Base-by-base conservation (phyloP, 2,888 invertebrate genomes). In the Nomada lathburiana region DNA sequence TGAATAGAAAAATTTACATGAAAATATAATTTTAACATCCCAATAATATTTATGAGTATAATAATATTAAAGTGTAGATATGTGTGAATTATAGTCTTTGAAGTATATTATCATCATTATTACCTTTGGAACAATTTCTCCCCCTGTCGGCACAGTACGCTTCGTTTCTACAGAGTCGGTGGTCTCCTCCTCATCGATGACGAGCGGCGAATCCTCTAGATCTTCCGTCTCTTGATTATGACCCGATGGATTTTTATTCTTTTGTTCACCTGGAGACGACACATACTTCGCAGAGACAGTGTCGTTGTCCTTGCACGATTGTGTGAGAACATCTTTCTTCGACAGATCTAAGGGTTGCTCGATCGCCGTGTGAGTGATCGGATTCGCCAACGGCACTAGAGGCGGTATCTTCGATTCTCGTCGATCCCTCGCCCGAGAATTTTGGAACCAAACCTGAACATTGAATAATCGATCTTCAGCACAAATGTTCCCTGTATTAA, bases 401-500 rank as follows among this genome's bases (percentile, higher is more conserved):
- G 87, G 92, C 44, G 91, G 93, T 72, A 90, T 91, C 64, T 90
- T 92, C 47, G 91, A 93, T 91, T 96, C 96, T 70, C 98, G 96
- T 64, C 98, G 96, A 91, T 98, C 98, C 71, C 98, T 95, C 0
- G 98, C 98, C 85, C 98, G 95, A 86, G 98, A 98, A 94, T 99
- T 99, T 94, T 99, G 99, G 93, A 99, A 99, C 98, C 99, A 99
- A 9, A 98, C 99, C 95, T 98, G 97, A 23, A 29, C 20, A 26
- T 18, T 1, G 9, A 36, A 42, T 5, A n/a, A 67, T 11, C 13
- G 36, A 36, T 36, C 5, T 36, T 36, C 7, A 36, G 36, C 36
- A 36, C 36, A 36, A 36, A 36, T 36, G 7, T 36, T 36, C 36
- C 36, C 36, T 36, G 7, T 7, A 36, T 7, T 36, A 36, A 36